Evolutionary conservation across 2,888 invertebrate species (phyloP).

Genomic region (Antheraea assamensis): DNA sequence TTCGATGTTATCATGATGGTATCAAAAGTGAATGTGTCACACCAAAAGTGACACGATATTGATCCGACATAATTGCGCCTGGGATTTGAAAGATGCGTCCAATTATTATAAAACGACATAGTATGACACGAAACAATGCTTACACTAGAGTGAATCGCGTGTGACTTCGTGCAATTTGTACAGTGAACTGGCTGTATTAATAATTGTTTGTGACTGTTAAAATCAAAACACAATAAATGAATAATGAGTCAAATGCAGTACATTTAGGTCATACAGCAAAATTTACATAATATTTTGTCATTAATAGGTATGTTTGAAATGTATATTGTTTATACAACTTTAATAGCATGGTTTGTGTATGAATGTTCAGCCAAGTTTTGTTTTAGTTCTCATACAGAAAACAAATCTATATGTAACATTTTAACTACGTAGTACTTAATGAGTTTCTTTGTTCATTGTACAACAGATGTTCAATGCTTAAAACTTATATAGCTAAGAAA

Average conservation of each 20-base stretch:
- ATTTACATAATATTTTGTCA: slow-evolving; percentile 39
- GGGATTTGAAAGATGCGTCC: too few species aligned
- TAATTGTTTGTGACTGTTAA: slow-evolving; percentile 25
- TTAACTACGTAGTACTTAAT: not conserved
- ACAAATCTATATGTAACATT: not conserved
- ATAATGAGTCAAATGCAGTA: slow-evolving; percentile 30
- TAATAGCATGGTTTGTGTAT: slow-evolving; percentile 4
- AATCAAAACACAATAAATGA: slow-evolving; percentile 10
- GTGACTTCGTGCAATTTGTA: not conserved
- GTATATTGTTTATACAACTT: not conserved
- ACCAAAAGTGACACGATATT: not conserved
- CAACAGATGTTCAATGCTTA: not conserved
- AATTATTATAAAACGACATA: too few species aligned
- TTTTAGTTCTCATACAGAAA: not conserved
- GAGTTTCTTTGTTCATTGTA: not conserved
- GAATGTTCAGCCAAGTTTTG: slow-evolving; percentile 3
- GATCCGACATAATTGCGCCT: too few species aligned
- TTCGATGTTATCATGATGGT: not conserved
- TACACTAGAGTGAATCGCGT: too few species aligned
- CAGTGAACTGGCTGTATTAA: slow-evolving; percentile 24
- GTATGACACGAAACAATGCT: too few species aligned
- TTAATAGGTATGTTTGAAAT: slow-evolving; percentile 6
- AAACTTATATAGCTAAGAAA: not conserved
- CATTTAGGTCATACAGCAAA: slow-evolving; percentile 29
- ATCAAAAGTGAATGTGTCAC: not conserved